Conservation (phyloP, 2,797 vertebrate genomes). For the Crax fasciolata region DNA sequence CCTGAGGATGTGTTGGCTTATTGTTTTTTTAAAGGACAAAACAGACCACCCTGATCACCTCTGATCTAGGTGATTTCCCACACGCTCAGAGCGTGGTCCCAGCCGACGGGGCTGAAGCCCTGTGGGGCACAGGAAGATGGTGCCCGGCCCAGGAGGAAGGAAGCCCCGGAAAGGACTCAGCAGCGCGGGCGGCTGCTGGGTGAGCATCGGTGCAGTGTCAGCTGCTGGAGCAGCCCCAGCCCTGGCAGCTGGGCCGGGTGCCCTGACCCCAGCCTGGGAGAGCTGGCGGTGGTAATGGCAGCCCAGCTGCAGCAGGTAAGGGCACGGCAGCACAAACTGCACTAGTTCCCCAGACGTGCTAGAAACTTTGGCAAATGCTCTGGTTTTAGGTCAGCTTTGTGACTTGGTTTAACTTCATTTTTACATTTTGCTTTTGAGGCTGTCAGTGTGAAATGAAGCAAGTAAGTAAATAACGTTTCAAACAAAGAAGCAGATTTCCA, state of each 20-base stretch:
- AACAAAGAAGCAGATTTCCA: not conserved
- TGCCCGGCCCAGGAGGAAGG: conserved; percentile 17
- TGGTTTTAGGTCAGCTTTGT: not conserved
- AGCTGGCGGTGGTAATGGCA: fast-evolving
- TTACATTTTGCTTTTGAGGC: not conserved
- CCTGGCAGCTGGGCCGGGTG: too few species aligned
- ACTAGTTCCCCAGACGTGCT: fast-evolving
- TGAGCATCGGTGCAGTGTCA: not conserved
- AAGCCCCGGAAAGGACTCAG: conserved; percentile 34
- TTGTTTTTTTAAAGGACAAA: not conserved
- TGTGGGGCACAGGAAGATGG: fast-evolving
- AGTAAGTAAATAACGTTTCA: not conserved
- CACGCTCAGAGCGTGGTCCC: not conserved
- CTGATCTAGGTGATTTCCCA: not conserved
- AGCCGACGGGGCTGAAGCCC: not conserved
- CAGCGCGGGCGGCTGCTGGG: not conserved
- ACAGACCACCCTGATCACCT: not conserved
- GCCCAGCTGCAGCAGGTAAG: not conserved
- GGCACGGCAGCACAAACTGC: fast-evolving
- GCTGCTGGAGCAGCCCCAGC: not conserved
- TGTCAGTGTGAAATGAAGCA: not conserved
- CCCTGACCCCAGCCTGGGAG: not conserved
- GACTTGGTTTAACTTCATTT: not conserved
- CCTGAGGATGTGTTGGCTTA: not conserved
- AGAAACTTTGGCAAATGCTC: not conserved